phyloP scores from a whole-genome alignment of 2,797 vertebrate genomes.

The Eurystomus glaucurus region DNA sequence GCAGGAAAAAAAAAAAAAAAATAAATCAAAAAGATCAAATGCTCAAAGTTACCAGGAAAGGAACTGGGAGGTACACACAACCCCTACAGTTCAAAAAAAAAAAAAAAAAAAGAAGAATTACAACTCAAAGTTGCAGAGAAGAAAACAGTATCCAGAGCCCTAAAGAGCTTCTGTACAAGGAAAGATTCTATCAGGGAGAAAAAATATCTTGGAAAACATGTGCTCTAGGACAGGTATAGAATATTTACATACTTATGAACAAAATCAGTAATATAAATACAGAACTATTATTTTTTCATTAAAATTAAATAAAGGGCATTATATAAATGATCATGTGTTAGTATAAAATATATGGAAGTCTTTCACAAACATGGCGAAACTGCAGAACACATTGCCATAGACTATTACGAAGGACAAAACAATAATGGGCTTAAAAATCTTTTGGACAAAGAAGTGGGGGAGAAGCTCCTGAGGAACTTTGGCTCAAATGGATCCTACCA shows the following conservation, averaged over 20 bases:
- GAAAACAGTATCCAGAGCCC: not conserved
- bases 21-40: not conserved
- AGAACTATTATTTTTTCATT: not conserved
- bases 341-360: not conserved
- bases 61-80: not conserved
- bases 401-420: not conserved
- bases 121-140: not conserved
- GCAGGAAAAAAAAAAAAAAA: not conserved
- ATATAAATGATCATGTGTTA: not conserved
- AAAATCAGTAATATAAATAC: not conserved
- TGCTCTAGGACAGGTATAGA: not conserved
- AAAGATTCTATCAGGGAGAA: not conserved
- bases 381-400: not conserved
- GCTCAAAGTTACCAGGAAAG: not conserved
- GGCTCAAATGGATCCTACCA: not conserved
- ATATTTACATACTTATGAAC: not conserved
- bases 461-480: not conserved
- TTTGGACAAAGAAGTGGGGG: not conserved
- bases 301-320: not conserved
- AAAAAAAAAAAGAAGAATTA: not conserved
- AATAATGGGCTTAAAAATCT: not conserved
- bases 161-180: not conserved
- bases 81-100: not conserved
- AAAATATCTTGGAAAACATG: not conserved
- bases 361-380: not conserved